Conservation (phyloP, 2,113 vertebrate genomes). For the Oryctolagus cuniculus region mOryCun1.1 NC_091434.1:41957001-41957500, state of each 20-base stretch:
- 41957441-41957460: not conserved
- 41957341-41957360: not conserved
- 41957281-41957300: not conserved
- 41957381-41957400: not conserved
- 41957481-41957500: too few relatives aligned
- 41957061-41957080: not conserved
- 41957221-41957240: not conserved
- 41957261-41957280: not conserved
- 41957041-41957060: not conserved
- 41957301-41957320: not conserved
- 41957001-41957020: not conserved
- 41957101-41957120: not conserved
- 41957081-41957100: slow-evolving; percentile 15
- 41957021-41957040: slow-evolving; percentile 17
- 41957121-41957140: not conserved
- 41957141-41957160: not conserved
- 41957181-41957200: slow-evolving; percentile 5
- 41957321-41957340: not conserved
- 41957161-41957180: not conserved
- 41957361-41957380: not conserved
- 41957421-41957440: not conserved
- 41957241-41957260: not conserved
- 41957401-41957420: not conserved
- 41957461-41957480: not conserved
- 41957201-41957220: slow-evolving; percentile 3